Percentiles rank a stretch among this genome's conserved stretches.
phyloP scores from a whole-genome alignment of 2,888 invertebrate species.

The Gortyna flavago region DNA sequence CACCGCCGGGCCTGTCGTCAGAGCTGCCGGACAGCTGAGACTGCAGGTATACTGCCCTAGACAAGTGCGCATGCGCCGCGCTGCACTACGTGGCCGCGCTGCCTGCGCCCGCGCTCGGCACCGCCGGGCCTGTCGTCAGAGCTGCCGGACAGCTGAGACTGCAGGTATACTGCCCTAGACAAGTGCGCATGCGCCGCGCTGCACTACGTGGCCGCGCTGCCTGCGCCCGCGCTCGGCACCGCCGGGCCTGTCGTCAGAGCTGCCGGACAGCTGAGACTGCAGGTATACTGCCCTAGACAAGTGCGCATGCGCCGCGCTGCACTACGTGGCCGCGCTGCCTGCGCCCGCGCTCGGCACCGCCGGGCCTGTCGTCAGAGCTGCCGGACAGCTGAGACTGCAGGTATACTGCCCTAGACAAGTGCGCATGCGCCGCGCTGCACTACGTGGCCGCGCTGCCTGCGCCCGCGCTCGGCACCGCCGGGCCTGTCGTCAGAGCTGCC shows the following conservation, averaged over 20 bases:
- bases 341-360: conserved; percentile 81
- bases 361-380: conserved; percentile 85
- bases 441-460: conserved; percentile 60
- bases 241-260: conserved; percentile 86
- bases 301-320: conserved; percentile 27
- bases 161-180: not conserved
- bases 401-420: conserved; percentile 53
- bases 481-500: conserved; percentile 85
- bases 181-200: conserved; percentile 29
- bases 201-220: conserved; percentile 49
- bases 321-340: conserved; percentile 53
- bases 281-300: conserved; percentile 6
- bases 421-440: conserved; percentile 35
- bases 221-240: conserved; percentile 78
- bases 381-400: conserved; percentile 82
- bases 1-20: conserved; percentile 83
- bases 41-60: conserved; percentile 61
- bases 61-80: conserved; percentile 61
- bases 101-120: conserved; percentile 78
- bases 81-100: conserved; percentile 46
- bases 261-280: conserved; percentile 83
- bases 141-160: conserved; percentile 85
- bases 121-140: conserved; percentile 84
- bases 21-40: conserved; percentile 84
- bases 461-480: conserved; percentile 82